phyloP scores from a whole-genome alignment of 2,797 vertebrate species.

The Avahi laniger region DNA sequence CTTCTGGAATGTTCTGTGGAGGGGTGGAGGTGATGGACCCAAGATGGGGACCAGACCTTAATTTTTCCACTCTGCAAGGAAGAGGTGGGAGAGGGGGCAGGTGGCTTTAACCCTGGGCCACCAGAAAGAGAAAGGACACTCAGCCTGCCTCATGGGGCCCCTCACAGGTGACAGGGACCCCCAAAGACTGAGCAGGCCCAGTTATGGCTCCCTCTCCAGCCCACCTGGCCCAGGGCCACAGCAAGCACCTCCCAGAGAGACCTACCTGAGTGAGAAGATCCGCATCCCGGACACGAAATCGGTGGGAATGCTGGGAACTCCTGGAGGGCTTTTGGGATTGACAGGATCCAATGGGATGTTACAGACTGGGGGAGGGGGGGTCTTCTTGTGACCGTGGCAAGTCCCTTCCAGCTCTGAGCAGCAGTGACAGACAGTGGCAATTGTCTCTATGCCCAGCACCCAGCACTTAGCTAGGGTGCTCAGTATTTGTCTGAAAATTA shows the following conservation, averaged over 20 bases:
- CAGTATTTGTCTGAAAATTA: not conserved
- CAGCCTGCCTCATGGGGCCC: not conserved
- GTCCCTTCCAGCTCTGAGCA: not conserved
- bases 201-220: constrained; percentile 71
- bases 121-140: not conserved
- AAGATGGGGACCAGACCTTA: not conserved
- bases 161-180: constrained; percentile 30
- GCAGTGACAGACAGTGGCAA: not conserved
- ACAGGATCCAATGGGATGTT: not conserved
- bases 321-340: not conserved
- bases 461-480: not conserved
- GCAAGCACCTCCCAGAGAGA: not conserved
- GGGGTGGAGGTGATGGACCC: not conserved
- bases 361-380: not conserved
- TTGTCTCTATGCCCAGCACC: not conserved
- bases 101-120: not conserved
- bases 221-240: not conserved
- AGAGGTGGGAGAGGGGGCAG: not conserved
- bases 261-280: constrained; percentile 80
- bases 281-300: constrained; percentile 71
- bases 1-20: not conserved
- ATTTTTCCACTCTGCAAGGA: not conserved
- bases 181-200: not conserved
- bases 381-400: not conserved
- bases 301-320: constrained; percentile 62